These are phyloP conservation scores for Amblyjoppa proteus DNA, from an alignment of 2,888 invertebrate genomes.

Conservation along the genomic window DNA sequence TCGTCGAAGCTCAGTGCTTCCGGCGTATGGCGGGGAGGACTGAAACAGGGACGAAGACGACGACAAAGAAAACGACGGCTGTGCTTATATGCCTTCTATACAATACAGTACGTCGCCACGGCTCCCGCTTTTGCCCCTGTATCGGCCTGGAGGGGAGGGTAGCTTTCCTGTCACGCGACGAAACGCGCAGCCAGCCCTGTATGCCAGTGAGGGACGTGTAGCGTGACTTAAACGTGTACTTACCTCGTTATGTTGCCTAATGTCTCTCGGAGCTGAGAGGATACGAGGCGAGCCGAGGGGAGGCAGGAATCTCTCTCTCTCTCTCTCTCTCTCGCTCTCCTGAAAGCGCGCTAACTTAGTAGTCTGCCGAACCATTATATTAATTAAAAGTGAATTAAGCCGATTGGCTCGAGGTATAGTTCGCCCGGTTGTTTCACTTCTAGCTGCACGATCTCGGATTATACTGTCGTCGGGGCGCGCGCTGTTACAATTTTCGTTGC, in stretches of 20 bases:
- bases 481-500: not conserved
- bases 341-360: conserved; percentile 42
- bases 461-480: not conserved
- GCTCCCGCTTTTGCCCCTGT: conserved; percentile 29
- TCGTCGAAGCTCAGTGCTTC: conserved; percentile 44
- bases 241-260: conserved; percentile 74
- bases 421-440: conserved; percentile 39
- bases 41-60: conserved; percentile 41
- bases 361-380: conserved; percentile 75
- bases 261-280: conserved; percentile 55
- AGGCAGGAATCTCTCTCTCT: conserved; percentile 35
- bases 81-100: conserved; percentile 26
- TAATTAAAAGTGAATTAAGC: conserved; percentile 80
- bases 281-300: not conserved
- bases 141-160: conserved; percentile 23
- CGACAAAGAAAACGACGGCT: conserved; percentile 35
- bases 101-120: conserved; percentile 21
- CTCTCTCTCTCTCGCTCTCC: conserved; percentile 37
- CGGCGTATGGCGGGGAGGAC: conserved; percentile 26
- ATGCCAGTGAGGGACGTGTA: conserved; percentile 69
- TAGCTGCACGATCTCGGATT: conserved; percentile 3
- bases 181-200: conserved; percentile 69
- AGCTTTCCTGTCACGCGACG: conserved; percentile 76
- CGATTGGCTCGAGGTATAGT: conserved; percentile 71
- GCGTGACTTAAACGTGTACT: conserved; percentile 77